A percentile compares a stretch with the other conserved stretches of the same genome.
Evolutionary conservation across 2,113 vertebrate species (phyloP).

Genomic region (Mormyrus iriodes): DNA sequence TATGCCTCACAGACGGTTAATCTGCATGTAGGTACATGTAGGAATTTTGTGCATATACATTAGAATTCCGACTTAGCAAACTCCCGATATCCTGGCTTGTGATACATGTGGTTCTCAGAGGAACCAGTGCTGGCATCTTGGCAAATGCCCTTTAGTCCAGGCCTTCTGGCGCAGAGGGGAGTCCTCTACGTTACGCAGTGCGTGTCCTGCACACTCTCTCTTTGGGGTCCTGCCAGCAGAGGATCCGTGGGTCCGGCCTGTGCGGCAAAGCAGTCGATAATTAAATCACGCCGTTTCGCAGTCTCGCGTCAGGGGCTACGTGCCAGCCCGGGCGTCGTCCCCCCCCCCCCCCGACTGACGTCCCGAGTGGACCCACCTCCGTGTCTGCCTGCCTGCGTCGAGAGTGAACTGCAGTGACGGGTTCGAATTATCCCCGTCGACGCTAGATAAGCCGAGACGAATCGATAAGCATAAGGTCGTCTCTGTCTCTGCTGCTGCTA

Average conservation of each 20-base stretch:
- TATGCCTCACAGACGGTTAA: background rate
- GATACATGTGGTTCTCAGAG: background rate
- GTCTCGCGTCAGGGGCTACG: conserved; percentile 6
- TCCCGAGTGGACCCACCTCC: conserved; percentile 23
- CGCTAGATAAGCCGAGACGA: conserved; percentile 28
- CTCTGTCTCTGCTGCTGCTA: conserved; percentile 22
- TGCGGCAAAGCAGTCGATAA: conserved; percentile 16
- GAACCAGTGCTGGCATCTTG: background rate
- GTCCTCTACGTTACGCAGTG: background rate
- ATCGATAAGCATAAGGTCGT: conserved; percentile 39
- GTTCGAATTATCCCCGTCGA: conserved; percentile 19
- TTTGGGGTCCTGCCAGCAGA: background rate
- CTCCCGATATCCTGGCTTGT: background rate
- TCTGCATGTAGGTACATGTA: background rate
- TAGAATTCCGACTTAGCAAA: background rate
- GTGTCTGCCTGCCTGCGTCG: background rate
- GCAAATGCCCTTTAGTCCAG: background rate
- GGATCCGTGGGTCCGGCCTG: background rate
- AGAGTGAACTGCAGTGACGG: conserved; percentile 18
- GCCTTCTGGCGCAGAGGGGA: background rate
- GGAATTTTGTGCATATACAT: background rate
- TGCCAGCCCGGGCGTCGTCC: conserved; percentile 18
- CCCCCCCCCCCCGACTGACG: conserved; percentile 35
- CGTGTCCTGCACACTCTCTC: background rate
- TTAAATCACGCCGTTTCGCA: conserved; percentile 20